Evolutionary conservation across 1,140 invertebrate species (phyloP).

Genomic region (Cyphomyrmex costatus): DNA sequence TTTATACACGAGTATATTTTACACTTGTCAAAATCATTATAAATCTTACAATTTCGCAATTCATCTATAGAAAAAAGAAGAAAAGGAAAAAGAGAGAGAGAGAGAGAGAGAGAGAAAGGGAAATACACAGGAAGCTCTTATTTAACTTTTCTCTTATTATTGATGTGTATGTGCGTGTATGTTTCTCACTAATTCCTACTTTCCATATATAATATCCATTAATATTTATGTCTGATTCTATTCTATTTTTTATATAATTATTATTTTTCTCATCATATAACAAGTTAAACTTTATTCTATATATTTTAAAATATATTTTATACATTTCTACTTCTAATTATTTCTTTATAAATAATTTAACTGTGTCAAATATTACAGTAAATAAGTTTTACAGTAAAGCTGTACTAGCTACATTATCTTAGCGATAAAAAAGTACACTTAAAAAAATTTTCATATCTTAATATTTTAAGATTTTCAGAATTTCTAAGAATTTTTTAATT

Average conservation of each 20-base stretch:
- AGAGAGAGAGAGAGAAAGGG: not conserved
- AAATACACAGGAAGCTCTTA: not conserved
- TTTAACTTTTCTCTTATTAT: not conserved
- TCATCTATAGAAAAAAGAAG: not conserved
- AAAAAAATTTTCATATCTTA: not conserved
- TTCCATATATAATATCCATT: constrained; percentile 2
- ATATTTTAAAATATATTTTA: not conserved
- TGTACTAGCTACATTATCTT: not conserved
- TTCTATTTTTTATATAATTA: not conserved
- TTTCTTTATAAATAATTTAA: not conserved
- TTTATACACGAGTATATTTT: not conserved
- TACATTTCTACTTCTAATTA: not conserved
- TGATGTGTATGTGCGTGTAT: not conserved
- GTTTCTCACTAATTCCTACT: not conserved
- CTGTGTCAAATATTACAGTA: not conserved
- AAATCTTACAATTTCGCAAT: not conserved
- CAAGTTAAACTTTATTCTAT: not conserved
- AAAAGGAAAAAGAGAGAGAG: not conserved
- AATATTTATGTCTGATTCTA: not conserved
- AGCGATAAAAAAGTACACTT: not conserved
- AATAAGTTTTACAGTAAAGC: not conserved
- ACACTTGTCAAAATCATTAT: not conserved
- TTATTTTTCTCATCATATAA: not conserved
- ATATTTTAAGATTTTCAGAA: not conserved
- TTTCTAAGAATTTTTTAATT: not conserved